Conservation (phyloP, 2,797 vertebrate genomes). For the Lutjanus argentimaculatus region DNA sequence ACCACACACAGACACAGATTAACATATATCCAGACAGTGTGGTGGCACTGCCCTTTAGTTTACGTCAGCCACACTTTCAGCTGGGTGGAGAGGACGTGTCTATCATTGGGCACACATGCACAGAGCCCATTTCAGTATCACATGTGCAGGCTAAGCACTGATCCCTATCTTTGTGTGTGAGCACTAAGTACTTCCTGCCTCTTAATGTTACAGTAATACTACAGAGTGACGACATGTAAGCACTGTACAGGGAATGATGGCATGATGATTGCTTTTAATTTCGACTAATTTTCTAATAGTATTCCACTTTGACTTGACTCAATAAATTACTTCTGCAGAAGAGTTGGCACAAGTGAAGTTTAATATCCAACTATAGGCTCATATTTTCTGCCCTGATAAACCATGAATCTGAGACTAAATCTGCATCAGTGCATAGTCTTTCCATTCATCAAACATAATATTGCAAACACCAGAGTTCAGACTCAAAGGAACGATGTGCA, state of each 20-base stretch:
- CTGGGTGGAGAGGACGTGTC: slow-evolving; percentile 16
- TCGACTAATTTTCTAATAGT: neutral
- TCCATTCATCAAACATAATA: neutral
- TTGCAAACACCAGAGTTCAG: neutral
- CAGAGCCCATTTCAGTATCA: slow-evolving; percentile 9
- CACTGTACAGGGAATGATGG: neutral
- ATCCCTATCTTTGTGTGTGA: slow-evolving; percentile 47
- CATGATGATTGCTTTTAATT: neutral
- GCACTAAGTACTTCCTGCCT: slow-evolving; percentile 52
- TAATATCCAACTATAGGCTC: neutral
- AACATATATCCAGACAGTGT: neutral
- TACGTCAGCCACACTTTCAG: neutral
- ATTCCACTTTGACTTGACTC: too few relatives aligned
- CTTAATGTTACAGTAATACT: slow-evolving; percentile 23
- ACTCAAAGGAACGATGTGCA: neutral
- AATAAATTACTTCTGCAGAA: neutral
- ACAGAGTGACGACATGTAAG: slow-evolving; percentile 1
- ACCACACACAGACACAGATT: neutral
- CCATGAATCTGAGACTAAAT: too few relatives aligned
- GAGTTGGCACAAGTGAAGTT: neutral
- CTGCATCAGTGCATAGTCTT: neutral
- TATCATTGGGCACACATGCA: neutral
- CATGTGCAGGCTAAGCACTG: slow-evolving; percentile 26
- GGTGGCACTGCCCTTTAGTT: neutral
- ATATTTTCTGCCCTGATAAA: neutral